A percentile compares a stretch with the other conserved stretches of the same genome.
These are phyloP conservation scores for Clarias platycephalus DNA, from an alignment of 2,797 vertebrate genomes.

Conservation along the genomic window DNA sequence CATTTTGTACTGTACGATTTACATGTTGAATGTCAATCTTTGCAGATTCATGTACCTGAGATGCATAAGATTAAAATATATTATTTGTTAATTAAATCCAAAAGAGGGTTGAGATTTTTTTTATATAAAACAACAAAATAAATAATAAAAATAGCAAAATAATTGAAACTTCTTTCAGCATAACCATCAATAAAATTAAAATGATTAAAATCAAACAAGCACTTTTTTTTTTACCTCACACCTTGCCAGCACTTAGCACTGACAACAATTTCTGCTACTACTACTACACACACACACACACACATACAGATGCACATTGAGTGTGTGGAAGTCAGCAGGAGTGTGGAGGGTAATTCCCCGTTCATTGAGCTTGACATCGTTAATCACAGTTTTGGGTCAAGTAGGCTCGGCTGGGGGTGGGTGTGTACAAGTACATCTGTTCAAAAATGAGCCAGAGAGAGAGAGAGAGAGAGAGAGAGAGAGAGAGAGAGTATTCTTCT, in stretches of 20 bases:
- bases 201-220: not conserved
- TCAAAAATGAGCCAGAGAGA: not conserved
- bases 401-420: constrained; percentile 31
- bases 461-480: not conserved
- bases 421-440: constrained; percentile 49
- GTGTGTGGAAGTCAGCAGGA: not conserved
- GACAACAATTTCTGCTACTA: not conserved
- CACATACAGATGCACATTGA: not conserved
- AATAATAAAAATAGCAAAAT: too few species aligned
- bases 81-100: too few species aligned
- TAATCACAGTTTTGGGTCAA: constrained; percentile 37
- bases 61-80: too few species aligned
- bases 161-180: too few species aligned
- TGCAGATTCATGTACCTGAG: too few species aligned
- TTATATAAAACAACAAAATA: too few species aligned
- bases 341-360: constrained; percentile 9
- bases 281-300: too few species aligned
- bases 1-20: too few species aligned
- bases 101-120: too few species aligned
- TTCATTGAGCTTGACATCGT: constrained; percentile 28
- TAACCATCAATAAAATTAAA: too few species aligned
- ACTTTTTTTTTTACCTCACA: not conserved
- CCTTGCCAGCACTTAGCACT: not conserved
- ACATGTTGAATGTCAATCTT: too few species aligned
- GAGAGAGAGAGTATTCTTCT: constrained; percentile 66